Percentiles rank a stretch among this genome's conserved stretches.
Evolutionary conservation across 2,888 invertebrate species (phyloP).

Genomic region (Siphlonurus alternatus): DNA sequence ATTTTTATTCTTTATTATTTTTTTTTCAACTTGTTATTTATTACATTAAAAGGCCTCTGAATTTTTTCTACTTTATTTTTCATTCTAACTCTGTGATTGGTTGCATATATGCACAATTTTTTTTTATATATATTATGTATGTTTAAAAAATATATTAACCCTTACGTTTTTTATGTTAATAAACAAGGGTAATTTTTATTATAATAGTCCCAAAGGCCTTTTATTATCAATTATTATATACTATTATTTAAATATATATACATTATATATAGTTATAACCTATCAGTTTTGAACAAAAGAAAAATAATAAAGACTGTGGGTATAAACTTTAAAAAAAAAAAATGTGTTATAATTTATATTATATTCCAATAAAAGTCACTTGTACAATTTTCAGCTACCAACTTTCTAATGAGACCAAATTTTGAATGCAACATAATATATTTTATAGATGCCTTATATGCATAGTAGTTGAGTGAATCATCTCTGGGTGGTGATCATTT

Average conservation of each 20-base stretch:
- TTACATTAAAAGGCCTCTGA: background rate
- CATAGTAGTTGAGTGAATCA: too few species aligned
- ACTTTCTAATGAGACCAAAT: too few species aligned
- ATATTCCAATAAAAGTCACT: background rate
- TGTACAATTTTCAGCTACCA: too few species aligned
- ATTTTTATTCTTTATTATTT: background rate
- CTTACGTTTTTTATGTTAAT: background rate
- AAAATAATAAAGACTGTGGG: background rate
- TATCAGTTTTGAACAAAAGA: background rate
- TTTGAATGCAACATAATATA: too few species aligned
- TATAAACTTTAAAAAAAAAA: constrained; percentile 1
- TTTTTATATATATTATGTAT: background rate
- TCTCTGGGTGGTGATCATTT: too few species aligned
- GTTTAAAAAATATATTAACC: background rate
- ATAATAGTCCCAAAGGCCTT: background rate
- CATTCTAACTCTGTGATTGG: background rate
- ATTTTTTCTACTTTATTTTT: background rate
- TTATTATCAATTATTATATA: constrained; percentile 1
- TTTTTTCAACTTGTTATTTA: background rate
- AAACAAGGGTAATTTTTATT: background rate
- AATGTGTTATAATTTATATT: background rate
- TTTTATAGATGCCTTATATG: too few species aligned
- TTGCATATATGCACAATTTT: background rate
- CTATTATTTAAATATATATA: background rate
- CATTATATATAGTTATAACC: background rate